Base-by-base conservation (phyloP, 2,888 invertebrate genomes). In the Melipona bicolor region DNA sequence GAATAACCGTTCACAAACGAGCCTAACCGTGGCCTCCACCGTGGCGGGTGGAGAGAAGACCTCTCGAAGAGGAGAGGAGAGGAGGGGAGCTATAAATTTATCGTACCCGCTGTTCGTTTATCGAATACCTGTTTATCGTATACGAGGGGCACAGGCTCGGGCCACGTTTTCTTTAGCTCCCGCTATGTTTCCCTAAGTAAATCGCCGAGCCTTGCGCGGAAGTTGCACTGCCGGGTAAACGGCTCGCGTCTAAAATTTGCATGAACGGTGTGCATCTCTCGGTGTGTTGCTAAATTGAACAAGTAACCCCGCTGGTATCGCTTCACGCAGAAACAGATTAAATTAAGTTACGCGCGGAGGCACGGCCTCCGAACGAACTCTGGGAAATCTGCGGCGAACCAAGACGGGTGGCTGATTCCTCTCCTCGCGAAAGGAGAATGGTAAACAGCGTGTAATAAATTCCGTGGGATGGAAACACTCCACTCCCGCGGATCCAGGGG, bases 261-360 rank as follows among this genome's bases (percentile, higher is more conserved):
- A 84, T 83, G 65, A 70, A 54, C 24, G 77, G 77, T 77, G 77
- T 77, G 77, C 73, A 69, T 81, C 67, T 49, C 73, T 59, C 36
- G 73, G 36, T 73, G 69, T 64, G 73, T 49, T 24, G 74, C 65
- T 70, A 82, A 83, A 84, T 84, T 82, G 83, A 77, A 83, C 83
- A 74, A 82, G 70, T 82, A 72, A 83, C 77, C 70, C 68, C 59
- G 73, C 68, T 32, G 62, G 64, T 74, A 68, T 65, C 52, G 79
- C 17, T 56, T 62, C 81, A 21, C 59, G 72, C 43, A 59, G 65
- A 50, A 62, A 71, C 64, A 71, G 76, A 77, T 83, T 77, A 77
- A 81, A 83, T 81, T 73, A 64, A 77, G 77, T 61, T 74, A 77
- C 64, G 32, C 21, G 69, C 19, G 13, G 68, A 13, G 56, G 64